Conservation (phyloP, 2,797 vertebrate species). For the Lepus townsendii region DNA sequence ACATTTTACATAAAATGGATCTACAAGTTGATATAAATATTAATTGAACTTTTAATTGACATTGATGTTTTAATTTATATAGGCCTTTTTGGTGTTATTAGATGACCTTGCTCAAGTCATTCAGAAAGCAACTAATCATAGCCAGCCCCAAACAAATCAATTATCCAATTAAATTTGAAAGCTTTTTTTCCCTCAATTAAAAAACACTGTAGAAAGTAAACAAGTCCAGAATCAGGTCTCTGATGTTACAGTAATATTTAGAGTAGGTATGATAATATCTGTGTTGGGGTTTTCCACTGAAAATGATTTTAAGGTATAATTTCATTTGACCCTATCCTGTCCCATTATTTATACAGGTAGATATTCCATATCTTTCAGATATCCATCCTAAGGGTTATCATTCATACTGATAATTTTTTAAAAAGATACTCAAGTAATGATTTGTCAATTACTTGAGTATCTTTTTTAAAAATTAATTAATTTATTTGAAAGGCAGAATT, state of each 20-base stretch:
- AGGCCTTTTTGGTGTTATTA: conserved; percentile 6
- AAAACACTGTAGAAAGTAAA: background rate
- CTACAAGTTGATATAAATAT: background rate
- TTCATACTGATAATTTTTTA: background rate
- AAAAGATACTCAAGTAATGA: no score
- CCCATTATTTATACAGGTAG: background rate
- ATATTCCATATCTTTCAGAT: background rate
- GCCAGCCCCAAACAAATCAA: background rate
- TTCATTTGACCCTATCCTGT: background rate
- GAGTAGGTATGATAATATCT: background rate
- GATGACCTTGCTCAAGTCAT: background rate
- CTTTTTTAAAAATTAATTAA: no score
- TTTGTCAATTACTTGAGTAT: no score
- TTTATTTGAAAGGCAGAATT: no score
- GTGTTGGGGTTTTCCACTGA: background rate
- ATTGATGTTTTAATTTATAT: conserved; percentile 52
- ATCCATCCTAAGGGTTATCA: background rate
- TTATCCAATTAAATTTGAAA: conserved; percentile 22
- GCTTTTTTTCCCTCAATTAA: background rate
- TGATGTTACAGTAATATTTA: background rate
- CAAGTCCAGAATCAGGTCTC: background rate
- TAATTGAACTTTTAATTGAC: background rate
- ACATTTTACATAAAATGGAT: background rate
- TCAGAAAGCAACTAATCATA: background rate
- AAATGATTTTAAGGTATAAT: background rate